These are phyloP conservation scores for Linyphia triangularis DNA, from an alignment of 2,888 invertebrate species.

Conservation along the genomic window DNA sequence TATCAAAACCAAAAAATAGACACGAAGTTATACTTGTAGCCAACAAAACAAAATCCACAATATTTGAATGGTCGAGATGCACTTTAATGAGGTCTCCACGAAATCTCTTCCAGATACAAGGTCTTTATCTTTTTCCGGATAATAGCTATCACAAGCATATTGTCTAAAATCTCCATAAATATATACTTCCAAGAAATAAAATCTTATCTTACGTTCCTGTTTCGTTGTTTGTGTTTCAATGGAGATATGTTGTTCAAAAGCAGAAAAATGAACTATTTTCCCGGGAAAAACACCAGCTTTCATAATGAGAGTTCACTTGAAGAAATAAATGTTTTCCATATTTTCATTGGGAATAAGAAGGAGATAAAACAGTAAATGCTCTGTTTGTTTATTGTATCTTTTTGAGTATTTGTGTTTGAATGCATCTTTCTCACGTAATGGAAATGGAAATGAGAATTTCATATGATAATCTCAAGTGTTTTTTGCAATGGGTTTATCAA, in stretches of 20 bases:
- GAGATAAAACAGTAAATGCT: neutral
- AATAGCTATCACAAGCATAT: neutral
- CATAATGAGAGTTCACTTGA: slow-evolving; percentile 1
- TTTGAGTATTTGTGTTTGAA: neutral
- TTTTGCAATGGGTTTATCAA: neutral
- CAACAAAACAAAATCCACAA: neutral
- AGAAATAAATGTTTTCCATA: slow-evolving; percentile 6
- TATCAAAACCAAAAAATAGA: neutral
- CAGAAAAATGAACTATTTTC: slow-evolving; percentile 6
- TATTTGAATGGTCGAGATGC: neutral
- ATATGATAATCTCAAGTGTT: neutral
- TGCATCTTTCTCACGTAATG: slow-evolving; percentile 22
- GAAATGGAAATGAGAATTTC: slow-evolving; percentile 23
- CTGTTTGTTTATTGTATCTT: neutral
- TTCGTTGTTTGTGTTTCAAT: neutral
- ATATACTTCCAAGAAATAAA: neutral
- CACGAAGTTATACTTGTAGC: neutral
- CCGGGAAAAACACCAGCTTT: neutral
- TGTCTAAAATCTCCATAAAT: slow-evolving; percentile 13
- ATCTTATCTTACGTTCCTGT: neutral
- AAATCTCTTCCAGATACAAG: neutral
- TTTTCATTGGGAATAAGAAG: neutral
- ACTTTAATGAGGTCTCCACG: neutral
- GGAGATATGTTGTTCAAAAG: neutral
- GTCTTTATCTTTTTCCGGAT: neutral